phyloP scores from a whole-genome alignment of 2,113 vertebrate genomes.

The Triplophysa siluroides region DNA sequence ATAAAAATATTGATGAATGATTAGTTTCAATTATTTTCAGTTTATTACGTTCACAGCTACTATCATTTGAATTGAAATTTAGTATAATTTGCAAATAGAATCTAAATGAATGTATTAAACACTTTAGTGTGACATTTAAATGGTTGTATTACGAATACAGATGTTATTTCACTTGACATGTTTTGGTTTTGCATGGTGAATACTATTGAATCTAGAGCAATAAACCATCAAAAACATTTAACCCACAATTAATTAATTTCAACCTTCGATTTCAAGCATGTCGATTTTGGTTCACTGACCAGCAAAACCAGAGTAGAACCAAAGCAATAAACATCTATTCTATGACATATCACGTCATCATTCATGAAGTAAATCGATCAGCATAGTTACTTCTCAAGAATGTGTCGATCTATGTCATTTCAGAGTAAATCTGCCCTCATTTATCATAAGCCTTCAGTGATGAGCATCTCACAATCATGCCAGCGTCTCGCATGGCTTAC shows the following conservation, averaged over 20 bases:
- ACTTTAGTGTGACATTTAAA: no score
- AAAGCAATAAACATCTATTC: background rate
- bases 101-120: no score
- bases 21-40: no score
- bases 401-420: background rate
- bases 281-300: background rate
- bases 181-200: no score
- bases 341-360: background rate
- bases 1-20: no score
- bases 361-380: background rate
- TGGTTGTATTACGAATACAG: no score
- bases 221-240: no score
- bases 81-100: no score
- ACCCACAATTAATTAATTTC: background rate
- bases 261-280: background rate
- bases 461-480: background rate
- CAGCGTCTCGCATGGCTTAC: background rate
- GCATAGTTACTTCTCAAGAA: background rate
- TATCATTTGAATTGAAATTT: no score
- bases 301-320: background rate
- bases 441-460: conserved; percentile 1
- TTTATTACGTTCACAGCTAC: no score
- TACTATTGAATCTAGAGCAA: no score
- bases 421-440: background rate
- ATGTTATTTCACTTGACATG: no score